phyloP scores from a whole-genome alignment of 2,888 invertebrate species.

The Tromatobia lineatoria region DNA sequence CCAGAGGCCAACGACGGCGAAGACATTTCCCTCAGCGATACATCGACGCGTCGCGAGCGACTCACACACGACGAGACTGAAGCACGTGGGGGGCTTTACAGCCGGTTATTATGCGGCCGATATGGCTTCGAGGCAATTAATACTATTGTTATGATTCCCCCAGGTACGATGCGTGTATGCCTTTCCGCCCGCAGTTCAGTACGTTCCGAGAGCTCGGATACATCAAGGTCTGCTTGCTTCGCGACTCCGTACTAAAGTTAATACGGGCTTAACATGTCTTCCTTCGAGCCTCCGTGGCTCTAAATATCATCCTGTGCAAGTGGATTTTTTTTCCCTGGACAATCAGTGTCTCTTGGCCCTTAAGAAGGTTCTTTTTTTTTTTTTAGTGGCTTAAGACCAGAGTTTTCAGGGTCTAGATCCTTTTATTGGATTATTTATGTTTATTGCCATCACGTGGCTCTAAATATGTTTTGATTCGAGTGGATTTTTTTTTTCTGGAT shows the following conservation, averaged over 20 bases:
- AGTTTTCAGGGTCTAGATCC: too few relatives aligned
- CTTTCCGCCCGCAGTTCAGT: constrained; percentile 71
- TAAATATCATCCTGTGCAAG: neutral
- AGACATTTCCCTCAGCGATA: constrained; percentile 21
- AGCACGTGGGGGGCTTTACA: constrained; percentile 63
- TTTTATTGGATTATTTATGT: too few relatives aligned
- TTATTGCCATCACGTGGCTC: neutral
- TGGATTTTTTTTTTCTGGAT: neutral
- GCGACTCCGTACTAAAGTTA: neutral
- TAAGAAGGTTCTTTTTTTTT: too few relatives aligned
- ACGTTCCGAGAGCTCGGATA: constrained; percentile 66
- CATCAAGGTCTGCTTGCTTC: constrained; percentile 50
- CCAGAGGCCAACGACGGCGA: constrained; percentile 32
- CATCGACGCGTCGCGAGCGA: neutral
- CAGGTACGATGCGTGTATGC: constrained; percentile 77
- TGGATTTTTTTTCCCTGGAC: neutral
- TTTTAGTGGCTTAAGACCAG: too few relatives aligned
- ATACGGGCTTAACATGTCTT: neutral
- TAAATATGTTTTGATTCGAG: neutral
- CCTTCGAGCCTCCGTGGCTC: neutral
- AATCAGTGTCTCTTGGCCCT: neutral
- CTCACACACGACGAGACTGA: constrained; percentile 41
- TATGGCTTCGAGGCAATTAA: constrained; percentile 83
- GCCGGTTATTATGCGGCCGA: constrained; percentile 83
- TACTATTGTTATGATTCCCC: constrained; percentile 84